These are phyloP conservation scores for Pilophorus perplexus DNA, from an alignment of 2,888 invertebrate genomes.

Conservation along the genomic window DNA sequence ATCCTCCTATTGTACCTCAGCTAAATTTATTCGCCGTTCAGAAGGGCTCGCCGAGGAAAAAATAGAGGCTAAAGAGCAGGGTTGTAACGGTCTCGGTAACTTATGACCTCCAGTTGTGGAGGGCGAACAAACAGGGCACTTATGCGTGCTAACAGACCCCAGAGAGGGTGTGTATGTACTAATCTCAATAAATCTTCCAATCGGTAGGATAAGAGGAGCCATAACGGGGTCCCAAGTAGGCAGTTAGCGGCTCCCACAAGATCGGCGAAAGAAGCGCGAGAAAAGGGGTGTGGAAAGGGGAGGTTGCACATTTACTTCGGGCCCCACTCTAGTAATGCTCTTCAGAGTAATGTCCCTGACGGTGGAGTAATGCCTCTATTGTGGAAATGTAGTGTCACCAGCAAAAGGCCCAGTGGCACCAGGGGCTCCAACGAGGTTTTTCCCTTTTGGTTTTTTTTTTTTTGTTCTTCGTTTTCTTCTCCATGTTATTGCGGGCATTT, in stretches of 20 bases:
- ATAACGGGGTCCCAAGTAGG: conserved; percentile 32
- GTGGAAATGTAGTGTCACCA: conserved; percentile 40
- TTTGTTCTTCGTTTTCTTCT: too few relatives aligned
- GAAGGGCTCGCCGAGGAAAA: too few relatives aligned
- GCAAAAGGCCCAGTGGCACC: conserved; percentile 27
- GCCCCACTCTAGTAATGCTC: conserved; percentile 7
- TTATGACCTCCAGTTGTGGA: background rate
- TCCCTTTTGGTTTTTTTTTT: too few relatives aligned
- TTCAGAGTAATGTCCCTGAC: conserved; percentile 29
- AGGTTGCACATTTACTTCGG: conserved; percentile 7
- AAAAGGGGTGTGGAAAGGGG: background rate
- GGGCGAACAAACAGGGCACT: conserved; percentile 34
- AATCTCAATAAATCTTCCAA: conserved; percentile 38
- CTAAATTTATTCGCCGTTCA: too few relatives aligned
- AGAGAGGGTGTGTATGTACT: conserved; percentile 29
- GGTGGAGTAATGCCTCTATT: conserved; percentile 37
- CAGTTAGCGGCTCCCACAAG: conserved; percentile 29
- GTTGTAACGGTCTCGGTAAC: background rate
- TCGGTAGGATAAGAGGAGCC: conserved; percentile 26
- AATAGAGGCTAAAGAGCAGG: too few relatives aligned
- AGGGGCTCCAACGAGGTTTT: too few relatives aligned
- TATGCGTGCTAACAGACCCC: conserved; percentile 19
- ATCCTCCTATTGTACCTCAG: too few relatives aligned
- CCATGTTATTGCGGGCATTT: too few relatives aligned
- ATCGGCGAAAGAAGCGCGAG: conserved; percentile 10